Base-by-base conservation (phyloP, 2,797 vertebrate species). In the Decapterus maruadsi region DNA sequence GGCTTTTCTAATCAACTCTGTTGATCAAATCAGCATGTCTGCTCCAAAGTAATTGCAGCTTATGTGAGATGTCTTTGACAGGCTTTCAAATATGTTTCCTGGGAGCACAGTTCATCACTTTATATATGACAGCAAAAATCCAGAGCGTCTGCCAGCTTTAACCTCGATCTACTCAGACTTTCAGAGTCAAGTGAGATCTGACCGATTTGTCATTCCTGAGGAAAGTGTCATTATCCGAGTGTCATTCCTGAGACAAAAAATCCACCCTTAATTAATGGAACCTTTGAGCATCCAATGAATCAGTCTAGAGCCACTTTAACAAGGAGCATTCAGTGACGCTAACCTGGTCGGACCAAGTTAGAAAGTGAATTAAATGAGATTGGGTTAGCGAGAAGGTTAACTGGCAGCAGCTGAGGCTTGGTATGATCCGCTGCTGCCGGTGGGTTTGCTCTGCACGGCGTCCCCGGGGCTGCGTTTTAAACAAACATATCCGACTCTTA, bases 401-500 rank as follows among this genome's bases (percentile, higher is more conserved):
- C 57, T 68, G 77, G 73, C 57, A 82, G 48, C 67, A 59, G 70
- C 53, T 3, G 17, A 69, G 61, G 59, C 36, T 84, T 68, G 69
- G 65, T 54, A 57, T 74, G 80, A 88, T 83, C 75, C 71, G 67
- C 81, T 61, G 58, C 69, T 74, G 85, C 69, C 43, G 19, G 77
- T 63, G 76, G 55, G 78, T 81, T 55, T 26, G 58, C 78, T 78
- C 77, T 69, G 68, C 71, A 53, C 51, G 20, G 51, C 59, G 54
- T 85, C 81, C 79, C 59, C 17, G 8, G 61, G 85, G 89, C 86
- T 82, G 60, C 54, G 17, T 71, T 91, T 86, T 68, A 90, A 91
- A 87, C 80, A 92, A 91, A 92, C 91, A 92, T 60, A 85, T 88
- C 87, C 29, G 73, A 90, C 81, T 83, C 81, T 68, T 81, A 78